Percentiles rank a stretch among this genome's conserved stretches.
Evolutionary conservation across 2,113 vertebrate species (phyloP).

Genomic region (Mystacornis crossleyi): DNA sequence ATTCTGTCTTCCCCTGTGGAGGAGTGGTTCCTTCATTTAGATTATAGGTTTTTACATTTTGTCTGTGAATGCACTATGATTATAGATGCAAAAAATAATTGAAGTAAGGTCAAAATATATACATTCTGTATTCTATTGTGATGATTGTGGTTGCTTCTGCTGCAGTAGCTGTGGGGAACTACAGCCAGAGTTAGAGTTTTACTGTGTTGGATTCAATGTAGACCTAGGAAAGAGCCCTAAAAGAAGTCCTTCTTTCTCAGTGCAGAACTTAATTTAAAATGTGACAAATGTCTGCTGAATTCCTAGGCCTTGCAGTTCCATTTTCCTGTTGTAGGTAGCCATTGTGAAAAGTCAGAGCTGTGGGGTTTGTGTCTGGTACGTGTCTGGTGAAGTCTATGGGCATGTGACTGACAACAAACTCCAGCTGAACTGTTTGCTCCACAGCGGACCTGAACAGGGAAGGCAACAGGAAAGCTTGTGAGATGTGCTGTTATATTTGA

Average conservation of each 20-base stretch:
- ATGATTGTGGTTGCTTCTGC: neutral
- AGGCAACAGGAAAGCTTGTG: rapidly evolving
- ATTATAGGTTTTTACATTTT: slow-evolving; percentile 7
- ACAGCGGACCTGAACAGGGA: neutral
- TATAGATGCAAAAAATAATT: slow-evolving; percentile 18
- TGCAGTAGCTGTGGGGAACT: neutral
- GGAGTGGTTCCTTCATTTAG: neutral
- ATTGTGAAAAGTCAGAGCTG: neutral
- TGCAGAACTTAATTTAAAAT: neutral
- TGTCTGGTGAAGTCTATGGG: neutral
- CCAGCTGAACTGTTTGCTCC: neutral
- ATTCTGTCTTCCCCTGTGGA: neutral
- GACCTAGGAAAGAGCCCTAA: neutral
- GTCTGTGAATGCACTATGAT: neutral
- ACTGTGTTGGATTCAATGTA: neutral
- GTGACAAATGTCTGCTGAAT: rapidly evolving
- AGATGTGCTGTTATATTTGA: neutral
- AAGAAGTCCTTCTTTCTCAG: neutral
- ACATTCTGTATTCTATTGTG: neutral
- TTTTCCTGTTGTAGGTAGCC: neutral
- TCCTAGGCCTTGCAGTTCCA: neutral
- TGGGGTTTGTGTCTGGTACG: neutral
- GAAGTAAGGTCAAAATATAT: neutral
- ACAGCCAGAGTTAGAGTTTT: neutral
- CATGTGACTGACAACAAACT: neutral